phyloP scores from a whole-genome alignment of 2,113 vertebrate species.

The Podilymbus podiceps region DNA sequence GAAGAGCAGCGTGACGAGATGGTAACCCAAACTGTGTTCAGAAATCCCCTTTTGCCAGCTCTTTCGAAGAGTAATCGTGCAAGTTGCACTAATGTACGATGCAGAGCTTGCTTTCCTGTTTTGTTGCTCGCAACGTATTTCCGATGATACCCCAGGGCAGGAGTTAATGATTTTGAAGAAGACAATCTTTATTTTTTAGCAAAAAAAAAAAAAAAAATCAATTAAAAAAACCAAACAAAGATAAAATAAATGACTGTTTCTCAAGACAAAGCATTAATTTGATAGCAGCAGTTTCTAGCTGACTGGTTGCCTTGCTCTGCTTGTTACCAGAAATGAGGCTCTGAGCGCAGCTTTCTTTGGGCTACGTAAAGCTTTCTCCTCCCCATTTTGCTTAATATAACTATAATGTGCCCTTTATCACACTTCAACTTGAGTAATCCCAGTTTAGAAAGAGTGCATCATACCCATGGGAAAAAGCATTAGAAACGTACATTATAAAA shows the following conservation, averaged over 20 bases:
- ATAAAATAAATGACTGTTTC: background rate
- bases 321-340: conserved; percentile 23
- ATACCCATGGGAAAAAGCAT: conserved; percentile 26
- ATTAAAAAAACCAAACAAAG: background rate
- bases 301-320: conserved; percentile 41
- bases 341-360: conserved; percentile 12
- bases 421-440: conserved; percentile 50
- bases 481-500: background rate
- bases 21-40: background rate
- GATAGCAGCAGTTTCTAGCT: conserved; percentile 28
- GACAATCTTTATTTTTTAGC: background rate
- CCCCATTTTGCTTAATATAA: conserved; percentile 34
- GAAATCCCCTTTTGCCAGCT: background rate
- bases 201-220: background rate
- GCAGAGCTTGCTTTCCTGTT: background rate
- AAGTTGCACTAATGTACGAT: fast-evolving
- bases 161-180: background rate
- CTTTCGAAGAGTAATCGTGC: background rate
- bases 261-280: background rate
- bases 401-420: conserved; percentile 57
- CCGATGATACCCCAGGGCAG: background rate
- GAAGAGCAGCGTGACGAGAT: background rate
- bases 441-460: conserved; percentile 14
- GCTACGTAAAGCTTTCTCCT: conserved; percentile 6
- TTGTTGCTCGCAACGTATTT: background rate